Evolutionary conservation across 2,797 vertebrate species (phyloP).

Genomic region (Thaleichthys pacificus): DNA sequence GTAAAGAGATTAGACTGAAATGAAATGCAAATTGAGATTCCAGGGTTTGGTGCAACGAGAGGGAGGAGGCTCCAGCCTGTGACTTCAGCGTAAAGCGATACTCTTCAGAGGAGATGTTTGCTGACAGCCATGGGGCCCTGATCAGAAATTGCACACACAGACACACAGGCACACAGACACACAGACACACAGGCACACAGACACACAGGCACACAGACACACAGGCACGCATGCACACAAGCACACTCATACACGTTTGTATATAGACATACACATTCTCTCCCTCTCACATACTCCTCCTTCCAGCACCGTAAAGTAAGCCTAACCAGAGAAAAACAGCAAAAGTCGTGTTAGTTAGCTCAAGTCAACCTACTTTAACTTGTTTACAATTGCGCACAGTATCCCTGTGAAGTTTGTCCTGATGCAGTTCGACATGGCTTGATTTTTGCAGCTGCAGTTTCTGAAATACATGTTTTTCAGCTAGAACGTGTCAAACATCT

Average conservation of each 20-base stretch:
- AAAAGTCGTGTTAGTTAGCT: not conserved
- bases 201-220: slow-evolving; percentile 66
- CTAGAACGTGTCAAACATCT: slow-evolving; percentile 1
- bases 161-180: slow-evolving; percentile 60
- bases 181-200: slow-evolving; percentile 60
- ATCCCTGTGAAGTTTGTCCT: not conserved
- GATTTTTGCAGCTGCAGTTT: not conserved
- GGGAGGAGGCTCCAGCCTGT: slow-evolving; percentile 59
- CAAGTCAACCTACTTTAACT: not conserved
- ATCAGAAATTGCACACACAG: slow-evolving; percentile 63
- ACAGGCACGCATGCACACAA: slow-evolving; percentile 49
- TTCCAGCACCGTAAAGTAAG: not conserved
- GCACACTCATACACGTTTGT: slow-evolving; percentile 26
- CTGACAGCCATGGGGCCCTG: slow-evolving; percentile 67
- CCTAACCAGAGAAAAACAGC: no score
- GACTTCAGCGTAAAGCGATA: slow-evolving; percentile 69
- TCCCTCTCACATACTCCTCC: not conserved
- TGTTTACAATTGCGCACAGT: not conserved
- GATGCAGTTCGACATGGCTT: not conserved
- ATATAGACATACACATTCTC: slow-evolving; percentile 16
- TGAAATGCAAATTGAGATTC: slow-evolving; percentile 64
- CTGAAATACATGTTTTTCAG: not conserved
- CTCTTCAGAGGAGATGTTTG: slow-evolving; percentile 57
- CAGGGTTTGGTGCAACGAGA: slow-evolving; percentile 45
- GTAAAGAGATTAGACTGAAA: slow-evolving; percentile 46